Evolutionary conservation across 1,140 invertebrate species (phyloP), one percentile per base, ranked within the genome.

Genomic region (Lordiphosa collinella): DNA sequence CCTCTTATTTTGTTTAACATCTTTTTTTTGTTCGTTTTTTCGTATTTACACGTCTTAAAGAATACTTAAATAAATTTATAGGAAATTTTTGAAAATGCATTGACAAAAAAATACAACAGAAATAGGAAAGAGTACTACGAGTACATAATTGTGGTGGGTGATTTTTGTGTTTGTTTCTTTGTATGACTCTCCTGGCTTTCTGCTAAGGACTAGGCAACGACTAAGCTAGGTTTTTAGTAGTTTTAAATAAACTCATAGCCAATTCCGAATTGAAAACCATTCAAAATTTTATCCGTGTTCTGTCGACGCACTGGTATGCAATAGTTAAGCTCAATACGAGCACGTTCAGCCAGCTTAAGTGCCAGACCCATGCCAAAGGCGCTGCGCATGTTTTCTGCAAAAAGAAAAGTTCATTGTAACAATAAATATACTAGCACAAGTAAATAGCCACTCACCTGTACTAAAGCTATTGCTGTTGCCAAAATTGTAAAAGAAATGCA

Each of bases 311-410:
- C 13, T 2, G 88, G 88, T 34, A 88, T 46, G 48, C 88, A 89
- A 48, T 89, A 89, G 67, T 89, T 89, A 0, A 89, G 59, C 52
- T 89, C 88, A 29, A 89, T 88, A 18, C 88, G 80, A n/a, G 88
- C 88, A 31, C 85, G 63, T 56, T 88, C 85, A 3, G 85, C 88
- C 50, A 89, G 54, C 25, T 88, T 86, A 6, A 88, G 54, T 4
- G 88, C 88, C 18, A 89, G 31, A 13, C 88, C 88, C 49, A 89
- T 54, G 25, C 88, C 88, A 46, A 61, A 67, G 5, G 87, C 62
- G 57, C 65, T 86, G 13, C 87, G 75, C 85, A 88, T 76, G 31
- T 87, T 84, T 10, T 88, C 87, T 88, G 40, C 0, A 34, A 61
- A 41, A 16, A 22, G 22, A 44, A 16, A 47, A 0, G 16, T 11